Evolutionary conservation across 2,888 invertebrate genomes (phyloP).

Genomic region (Laspeyria flexula): DNA sequence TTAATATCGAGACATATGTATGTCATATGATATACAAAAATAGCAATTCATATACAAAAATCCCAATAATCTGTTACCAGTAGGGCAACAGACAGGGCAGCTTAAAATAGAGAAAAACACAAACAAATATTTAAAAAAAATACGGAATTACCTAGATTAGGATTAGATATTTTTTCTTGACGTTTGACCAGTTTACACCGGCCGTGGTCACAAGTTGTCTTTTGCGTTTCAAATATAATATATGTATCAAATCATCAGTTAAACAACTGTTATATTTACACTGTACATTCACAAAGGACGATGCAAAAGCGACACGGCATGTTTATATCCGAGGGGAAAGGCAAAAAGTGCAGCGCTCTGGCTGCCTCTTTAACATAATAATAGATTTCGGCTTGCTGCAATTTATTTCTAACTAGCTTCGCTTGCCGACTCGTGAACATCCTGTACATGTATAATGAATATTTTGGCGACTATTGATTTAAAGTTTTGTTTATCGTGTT

Average conservation of each 20-base stretch:
- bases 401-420: conserved; percentile 67
- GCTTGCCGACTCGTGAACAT: conserved; percentile 36
- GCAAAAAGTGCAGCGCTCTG: conserved; percentile 69
- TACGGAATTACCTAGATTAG: no score
- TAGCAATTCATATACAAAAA: no score
- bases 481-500: conserved; percentile 7
- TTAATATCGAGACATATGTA: no score
- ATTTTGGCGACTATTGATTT: conserved; percentile 28
- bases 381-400: conserved; percentile 69
- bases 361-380: conserved; percentile 78
- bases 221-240: no score
- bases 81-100: no score
- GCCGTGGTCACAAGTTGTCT: no score
- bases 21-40: no score
- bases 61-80: no score
- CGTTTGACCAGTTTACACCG: no score
- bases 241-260: neutral
- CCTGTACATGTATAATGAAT: conserved; percentile 12
- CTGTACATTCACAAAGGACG: conserved; percentile 46
- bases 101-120: no score
- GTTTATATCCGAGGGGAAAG: conserved; percentile 67
- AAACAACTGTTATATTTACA: conserved; percentile 26
- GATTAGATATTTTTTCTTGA: no score
- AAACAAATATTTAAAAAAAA: no score
- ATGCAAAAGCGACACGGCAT: conserved; percentile 65